phyloP scores from a whole-genome alignment of 2,113 vertebrate species.

The Crocuta crocuta region DNA sequence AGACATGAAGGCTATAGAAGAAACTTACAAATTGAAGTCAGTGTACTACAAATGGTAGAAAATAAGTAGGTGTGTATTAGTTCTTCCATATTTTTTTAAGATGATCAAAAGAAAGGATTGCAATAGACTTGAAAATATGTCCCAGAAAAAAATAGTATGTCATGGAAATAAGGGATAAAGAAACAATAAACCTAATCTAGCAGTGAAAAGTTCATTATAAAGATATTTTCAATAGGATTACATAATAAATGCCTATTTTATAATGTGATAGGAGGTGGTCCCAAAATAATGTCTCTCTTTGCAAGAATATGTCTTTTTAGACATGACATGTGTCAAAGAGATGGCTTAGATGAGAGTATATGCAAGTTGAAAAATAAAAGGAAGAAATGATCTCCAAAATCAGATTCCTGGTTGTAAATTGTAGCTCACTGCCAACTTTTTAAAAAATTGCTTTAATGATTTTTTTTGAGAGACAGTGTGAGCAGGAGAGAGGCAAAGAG shows the following conservation, averaged over 20 bases:
- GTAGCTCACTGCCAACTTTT: not conserved
- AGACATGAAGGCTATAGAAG: not conserved
- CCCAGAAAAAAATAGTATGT: not conserved
- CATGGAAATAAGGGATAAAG: not conserved
- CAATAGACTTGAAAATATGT: not conserved
- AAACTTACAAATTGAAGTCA: not conserved
- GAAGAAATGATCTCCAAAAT: not conserved
- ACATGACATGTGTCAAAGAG: not conserved
- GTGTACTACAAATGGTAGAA: not conserved
- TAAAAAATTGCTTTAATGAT: too few species aligned
- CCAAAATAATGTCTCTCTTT: not conserved
- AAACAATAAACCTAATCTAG: not conserved
- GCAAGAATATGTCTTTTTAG: not conserved
- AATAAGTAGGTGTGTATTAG: not conserved
- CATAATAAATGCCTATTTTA: not conserved
- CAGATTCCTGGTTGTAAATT: not conserved
- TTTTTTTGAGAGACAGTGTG: too few species aligned
- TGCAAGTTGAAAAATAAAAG: not conserved
- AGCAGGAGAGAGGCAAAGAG: too few species aligned
- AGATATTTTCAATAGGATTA: not conserved
- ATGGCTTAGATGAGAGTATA: not conserved
- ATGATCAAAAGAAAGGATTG: not conserved
- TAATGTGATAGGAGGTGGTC: not conserved
- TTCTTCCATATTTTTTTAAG: not conserved
- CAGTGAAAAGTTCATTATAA: not conserved